These are phyloP conservation scores for Raphicerus campestris DNA, from an alignment of 2,113 vertebrate species.

Conservation along the genomic window DNA sequence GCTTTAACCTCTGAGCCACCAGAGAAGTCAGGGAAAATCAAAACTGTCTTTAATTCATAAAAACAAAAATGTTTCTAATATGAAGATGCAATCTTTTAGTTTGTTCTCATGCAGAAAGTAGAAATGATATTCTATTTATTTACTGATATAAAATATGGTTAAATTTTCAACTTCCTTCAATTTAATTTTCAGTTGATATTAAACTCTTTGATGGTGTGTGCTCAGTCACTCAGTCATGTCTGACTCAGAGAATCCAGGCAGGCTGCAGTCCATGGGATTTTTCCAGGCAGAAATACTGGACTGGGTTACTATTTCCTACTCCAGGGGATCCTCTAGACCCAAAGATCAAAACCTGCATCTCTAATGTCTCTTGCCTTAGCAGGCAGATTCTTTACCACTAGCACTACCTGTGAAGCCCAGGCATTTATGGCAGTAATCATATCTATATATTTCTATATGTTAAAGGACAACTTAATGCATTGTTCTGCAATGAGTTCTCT, in stretches of 20 bases:
- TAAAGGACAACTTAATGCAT: not conserved
- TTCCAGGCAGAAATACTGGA: not conserved
- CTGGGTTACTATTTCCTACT: not conserved
- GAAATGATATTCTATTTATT: not conserved
- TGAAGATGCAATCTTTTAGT: not conserved
- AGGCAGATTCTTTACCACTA: not conserved
- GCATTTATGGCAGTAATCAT: not conserved
- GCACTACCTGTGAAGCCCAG: not conserved
- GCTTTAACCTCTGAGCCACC: not conserved
- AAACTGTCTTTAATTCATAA: not conserved
- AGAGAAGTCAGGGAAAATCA: not conserved
- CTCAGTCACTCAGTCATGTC: not conserved
- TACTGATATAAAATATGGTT: not conserved
- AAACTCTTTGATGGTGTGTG: not conserved
- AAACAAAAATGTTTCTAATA: not conserved
- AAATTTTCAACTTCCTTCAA: not conserved
- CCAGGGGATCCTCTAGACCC: not conserved
- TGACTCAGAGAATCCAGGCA: not conserved
- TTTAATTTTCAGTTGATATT: not conserved
- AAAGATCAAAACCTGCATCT: not conserved
- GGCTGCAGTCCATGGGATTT: not conserved
- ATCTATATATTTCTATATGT: not conserved
- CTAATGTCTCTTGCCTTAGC: not conserved
- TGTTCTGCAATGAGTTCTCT: not conserved
- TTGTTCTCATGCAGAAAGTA: not conserved